Evolutionary conservation across 2,888 invertebrate species (phyloP).

Genomic region (Dryocosmus kuriphilus): DNA sequence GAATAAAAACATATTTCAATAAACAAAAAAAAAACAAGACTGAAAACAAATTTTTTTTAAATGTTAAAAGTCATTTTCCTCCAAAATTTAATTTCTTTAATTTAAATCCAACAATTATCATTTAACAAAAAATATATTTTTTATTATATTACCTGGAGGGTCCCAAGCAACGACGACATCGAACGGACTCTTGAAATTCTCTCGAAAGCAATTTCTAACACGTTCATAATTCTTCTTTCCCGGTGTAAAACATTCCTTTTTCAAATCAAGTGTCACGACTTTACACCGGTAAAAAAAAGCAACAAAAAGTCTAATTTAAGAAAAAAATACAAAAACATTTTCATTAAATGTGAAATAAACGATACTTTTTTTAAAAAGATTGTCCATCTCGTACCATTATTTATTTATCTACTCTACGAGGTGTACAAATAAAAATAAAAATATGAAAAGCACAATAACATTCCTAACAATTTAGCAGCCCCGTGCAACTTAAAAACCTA

Average conservation of each 20-base stretch:
- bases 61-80: too few relatives aligned
- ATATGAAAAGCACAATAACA: conserved; percentile 14
- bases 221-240: conserved; percentile 78
- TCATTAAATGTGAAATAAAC: conserved; percentile 21
- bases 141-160: conserved; percentile 75
- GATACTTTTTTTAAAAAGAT: not conserved
- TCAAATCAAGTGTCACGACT: conserved; percentile 80
- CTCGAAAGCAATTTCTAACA: conserved; percentile 72
- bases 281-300: conserved; percentile 62
- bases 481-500: too few relatives aligned
- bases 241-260: conserved; percentile 76
- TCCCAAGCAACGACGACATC: conserved; percentile 79
- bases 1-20: too few relatives aligned
- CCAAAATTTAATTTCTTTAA: too few relatives aligned
- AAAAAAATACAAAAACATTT: conserved; percentile 48
- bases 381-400: not conserved
- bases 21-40: too few relatives aligned
- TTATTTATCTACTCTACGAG: not conserved
- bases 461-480: too few relatives aligned
- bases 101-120: too few relatives aligned
- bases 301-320: conserved; percentile 52
- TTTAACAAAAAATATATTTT: not conserved
- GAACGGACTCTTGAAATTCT: conserved; percentile 74
- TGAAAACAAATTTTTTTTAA: too few relatives aligned
- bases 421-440: conserved; percentile 1